Conservation (phyloP, 2,797 vertebrate genomes). For the Lagodon rhomboides region DNA sequence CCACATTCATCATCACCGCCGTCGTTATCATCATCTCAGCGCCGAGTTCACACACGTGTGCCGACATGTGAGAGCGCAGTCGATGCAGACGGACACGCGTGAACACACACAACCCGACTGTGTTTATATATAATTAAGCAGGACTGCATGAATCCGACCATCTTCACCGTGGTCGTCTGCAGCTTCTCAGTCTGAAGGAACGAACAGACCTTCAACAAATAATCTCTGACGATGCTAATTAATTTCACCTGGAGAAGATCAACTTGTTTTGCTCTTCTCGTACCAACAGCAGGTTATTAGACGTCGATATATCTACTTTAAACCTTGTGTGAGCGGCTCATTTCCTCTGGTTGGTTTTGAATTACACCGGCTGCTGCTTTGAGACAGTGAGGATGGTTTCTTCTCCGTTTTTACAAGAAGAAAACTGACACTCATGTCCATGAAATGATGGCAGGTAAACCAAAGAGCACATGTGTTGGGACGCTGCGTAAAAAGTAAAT, state of each 20-base stretch:
- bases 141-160: slow-evolving; percentile 17
- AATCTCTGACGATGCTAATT: not conserved
- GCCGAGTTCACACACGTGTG: not conserved
- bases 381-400: not conserved
- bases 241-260: not conserved
- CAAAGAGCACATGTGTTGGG: not conserved
- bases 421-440: too few relatives aligned
- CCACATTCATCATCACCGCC: not conserved
- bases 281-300: not conserved
- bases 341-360: not conserved
- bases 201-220: too few relatives aligned
- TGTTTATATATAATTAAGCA: slow-evolving; percentile 10
- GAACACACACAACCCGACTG: slow-evolving; percentile 10
- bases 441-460: not conserved
- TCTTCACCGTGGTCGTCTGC: not conserved
- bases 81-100: not conserved
- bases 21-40: not conserved
- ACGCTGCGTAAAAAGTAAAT: too few relatives aligned
- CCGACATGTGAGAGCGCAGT: slow-evolving; percentile 13
- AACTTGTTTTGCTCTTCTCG: not conserved
- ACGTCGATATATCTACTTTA: not conserved
- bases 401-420: not conserved
- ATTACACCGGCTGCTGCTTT: not conserved
- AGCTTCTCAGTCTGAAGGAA: too few relatives aligned
- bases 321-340: not conserved